Percentiles rank a stretch among this genome's conserved stretches.
These are phyloP conservation scores for Indicator indicator DNA, from an alignment of 2,113 vertebrate species.

Conservation along the genomic window DNA sequence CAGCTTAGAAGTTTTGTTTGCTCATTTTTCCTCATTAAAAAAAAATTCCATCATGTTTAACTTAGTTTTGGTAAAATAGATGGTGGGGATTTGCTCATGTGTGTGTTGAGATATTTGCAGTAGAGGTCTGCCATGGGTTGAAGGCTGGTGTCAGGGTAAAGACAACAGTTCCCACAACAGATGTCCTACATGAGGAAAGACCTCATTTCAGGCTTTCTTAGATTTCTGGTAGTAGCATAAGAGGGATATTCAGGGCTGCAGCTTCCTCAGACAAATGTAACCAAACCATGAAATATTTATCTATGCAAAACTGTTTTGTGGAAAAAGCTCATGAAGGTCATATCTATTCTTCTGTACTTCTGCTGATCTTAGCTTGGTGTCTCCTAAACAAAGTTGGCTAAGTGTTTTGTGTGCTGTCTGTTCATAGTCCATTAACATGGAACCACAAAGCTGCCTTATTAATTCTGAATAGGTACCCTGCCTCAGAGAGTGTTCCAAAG, in stretches of 20 bases:
- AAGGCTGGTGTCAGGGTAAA: not conserved
- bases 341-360: not conserved
- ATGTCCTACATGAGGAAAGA: not conserved
- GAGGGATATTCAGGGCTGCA: not conserved
- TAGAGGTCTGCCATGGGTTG: not conserved
- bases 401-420: not conserved
- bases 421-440: not conserved
- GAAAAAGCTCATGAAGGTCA: not conserved
- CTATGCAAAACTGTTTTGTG: not conserved
- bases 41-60: not conserved
- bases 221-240: not conserved
- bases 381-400: not conserved
- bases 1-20: not conserved
- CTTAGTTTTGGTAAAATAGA: not conserved
- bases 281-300: not conserved
- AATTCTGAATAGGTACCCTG: not conserved
- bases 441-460: not conserved
- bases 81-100: not conserved
- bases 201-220: fast-evolving
- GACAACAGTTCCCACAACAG: not conserved
- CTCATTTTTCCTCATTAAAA: not conserved
- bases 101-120: not conserved
- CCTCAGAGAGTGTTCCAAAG: not conserved
- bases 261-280: not conserved
- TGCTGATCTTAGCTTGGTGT: not conserved